A percentile compares a stretch with the other conserved stretches of the same genome.
phyloP scores from a whole-genome alignment of 2,113 vertebrate species.

The Ceyx melanurus region DNA sequence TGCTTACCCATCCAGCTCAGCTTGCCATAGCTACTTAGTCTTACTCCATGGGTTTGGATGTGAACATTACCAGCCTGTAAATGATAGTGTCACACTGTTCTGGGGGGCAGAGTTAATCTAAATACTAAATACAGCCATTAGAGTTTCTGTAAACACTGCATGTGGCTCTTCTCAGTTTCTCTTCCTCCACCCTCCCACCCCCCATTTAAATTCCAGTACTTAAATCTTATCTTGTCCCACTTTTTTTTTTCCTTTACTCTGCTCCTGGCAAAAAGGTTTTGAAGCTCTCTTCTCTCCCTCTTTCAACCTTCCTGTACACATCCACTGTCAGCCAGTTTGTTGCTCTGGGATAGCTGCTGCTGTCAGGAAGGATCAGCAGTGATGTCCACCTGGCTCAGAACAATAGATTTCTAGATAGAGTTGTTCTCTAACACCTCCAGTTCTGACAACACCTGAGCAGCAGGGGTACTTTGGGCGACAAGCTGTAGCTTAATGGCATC shows the following conservation, averaged over 20 bases:
- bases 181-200: no score
- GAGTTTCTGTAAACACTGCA: background rate
- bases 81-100: background rate
- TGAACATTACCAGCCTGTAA: background rate
- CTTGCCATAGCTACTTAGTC: accelerated
- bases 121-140: background rate
- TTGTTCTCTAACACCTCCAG: background rate
- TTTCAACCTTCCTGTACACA: background rate
- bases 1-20: background rate
- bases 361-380: background rate
- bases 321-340: background rate
- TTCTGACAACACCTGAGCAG: background rate
- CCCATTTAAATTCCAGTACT: background rate
- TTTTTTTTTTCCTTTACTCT: background rate
- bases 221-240: background rate
- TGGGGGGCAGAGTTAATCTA: background rate
- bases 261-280: background rate
- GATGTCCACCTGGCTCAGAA: background rate
- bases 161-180: background rate
- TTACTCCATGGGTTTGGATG: background rate
- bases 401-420: background rate
- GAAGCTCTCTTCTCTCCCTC: background rate
- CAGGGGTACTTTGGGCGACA: background rate
- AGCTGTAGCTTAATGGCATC: background rate
- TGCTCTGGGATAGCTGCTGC: background rate